These are phyloP conservation scores for Plodia interpunctella DNA, from an alignment of 1,140 invertebrate species.

Conservation along the genomic window DNA sequence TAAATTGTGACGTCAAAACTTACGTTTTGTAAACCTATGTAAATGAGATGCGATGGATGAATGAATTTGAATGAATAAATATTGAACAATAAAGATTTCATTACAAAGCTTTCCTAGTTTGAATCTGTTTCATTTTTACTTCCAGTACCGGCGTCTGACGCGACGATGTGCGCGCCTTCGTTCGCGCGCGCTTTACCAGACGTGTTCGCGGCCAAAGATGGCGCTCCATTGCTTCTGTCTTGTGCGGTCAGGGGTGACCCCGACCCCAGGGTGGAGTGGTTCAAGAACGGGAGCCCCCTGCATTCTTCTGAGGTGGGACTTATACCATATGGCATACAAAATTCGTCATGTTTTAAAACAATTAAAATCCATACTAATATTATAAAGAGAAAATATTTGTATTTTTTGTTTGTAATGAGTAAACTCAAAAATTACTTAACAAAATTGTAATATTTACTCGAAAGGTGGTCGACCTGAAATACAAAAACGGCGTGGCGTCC, in stretches of 20 bases:
- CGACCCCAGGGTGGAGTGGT: conserved; percentile 93
- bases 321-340: no score
- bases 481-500: conserved; percentile 91
- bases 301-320: conserved; percentile 54
- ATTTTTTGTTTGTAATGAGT: no score
- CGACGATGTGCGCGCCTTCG: conserved; percentile 89
- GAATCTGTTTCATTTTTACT: no score
- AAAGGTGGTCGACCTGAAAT: conserved; percentile 94
- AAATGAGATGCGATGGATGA: no score
- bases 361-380: background rate
- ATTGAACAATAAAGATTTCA: no score
- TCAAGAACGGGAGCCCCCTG: conserved; percentile 77
- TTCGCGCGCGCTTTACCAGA: conserved; percentile 86
- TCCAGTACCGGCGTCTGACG: conserved; percentile 89
- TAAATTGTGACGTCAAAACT: no score
- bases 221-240: conserved; percentile 86
- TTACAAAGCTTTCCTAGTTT: no score
- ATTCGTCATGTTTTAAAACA: no score
- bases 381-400: no score
- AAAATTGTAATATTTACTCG: conserved; percentile 82
- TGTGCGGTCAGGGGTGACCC: conserved; percentile 92
- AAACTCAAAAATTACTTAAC: background rate
- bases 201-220: conserved; percentile 84
- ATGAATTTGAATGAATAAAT: no score
- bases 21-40: no score